Percentiles rank a stretch among this genome's conserved stretches.
Evolutionary conservation across 2,113 vertebrate genomes (phyloP).

Genomic region (Percopsis transmontana): DNA sequence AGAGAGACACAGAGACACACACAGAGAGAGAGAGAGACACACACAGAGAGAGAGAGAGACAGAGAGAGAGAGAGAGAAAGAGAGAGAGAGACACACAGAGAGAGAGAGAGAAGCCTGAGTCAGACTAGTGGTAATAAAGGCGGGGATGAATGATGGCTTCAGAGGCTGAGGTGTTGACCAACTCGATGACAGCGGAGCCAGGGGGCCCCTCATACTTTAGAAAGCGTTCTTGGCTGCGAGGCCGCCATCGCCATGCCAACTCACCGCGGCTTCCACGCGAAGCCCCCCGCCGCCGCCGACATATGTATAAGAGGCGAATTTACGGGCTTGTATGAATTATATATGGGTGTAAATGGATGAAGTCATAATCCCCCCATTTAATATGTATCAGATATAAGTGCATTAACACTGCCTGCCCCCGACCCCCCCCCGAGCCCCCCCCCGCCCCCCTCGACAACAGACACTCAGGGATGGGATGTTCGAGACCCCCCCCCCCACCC

Average conservation of each 20-base stretch:
- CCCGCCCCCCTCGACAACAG: not conserved
- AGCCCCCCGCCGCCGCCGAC: conserved; percentile 18
- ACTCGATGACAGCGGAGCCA: conserved; percentile 65
- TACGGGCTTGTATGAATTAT: conserved; percentile 69
- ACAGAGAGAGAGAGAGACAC: too few species aligned
- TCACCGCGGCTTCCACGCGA: conserved; percentile 44
- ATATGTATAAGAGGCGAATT: conserved; percentile 59
- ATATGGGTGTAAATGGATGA: conserved; percentile 73
- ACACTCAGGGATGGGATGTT: not conserved
- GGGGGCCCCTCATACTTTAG: conserved; percentile 59
- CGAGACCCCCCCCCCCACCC: not conserved
- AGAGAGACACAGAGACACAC: too few species aligned
- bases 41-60: too few species aligned
- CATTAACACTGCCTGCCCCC: conserved; percentile 48
- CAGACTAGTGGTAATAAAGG: conserved; percentile 57
- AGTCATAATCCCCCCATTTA: conserved; percentile 70
- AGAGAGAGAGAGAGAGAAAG: conserved; percentile 22
- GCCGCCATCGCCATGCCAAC: conserved; percentile 60
- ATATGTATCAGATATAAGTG: conserved; percentile 69
- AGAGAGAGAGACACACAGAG: conserved; percentile 52
- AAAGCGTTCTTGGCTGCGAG: conserved; percentile 66
- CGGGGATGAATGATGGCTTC: conserved; percentile 68
- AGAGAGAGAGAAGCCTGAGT: conserved; percentile 29
- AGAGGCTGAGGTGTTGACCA: conserved; percentile 63
- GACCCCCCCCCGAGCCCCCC: conserved; percentile 7